These are phyloP conservation scores for Stichopus chloronotus DNA, from an alignment of 35 echinoderm and acorn worm genomes.

Conservation along the genomic window DNA sequence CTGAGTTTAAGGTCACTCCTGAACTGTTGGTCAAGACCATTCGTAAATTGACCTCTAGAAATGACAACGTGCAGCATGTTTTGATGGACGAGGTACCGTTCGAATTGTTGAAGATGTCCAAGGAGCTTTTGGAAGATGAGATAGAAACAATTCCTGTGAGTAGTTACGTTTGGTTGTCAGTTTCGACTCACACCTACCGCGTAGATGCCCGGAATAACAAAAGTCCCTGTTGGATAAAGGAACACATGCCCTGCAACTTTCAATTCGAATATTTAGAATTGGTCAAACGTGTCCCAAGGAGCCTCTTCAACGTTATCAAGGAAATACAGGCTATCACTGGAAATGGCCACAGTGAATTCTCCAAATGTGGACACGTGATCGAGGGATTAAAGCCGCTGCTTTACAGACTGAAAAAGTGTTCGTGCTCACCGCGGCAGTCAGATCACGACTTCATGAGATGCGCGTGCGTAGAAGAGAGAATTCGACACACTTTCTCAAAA, in stretches of 20 bases:
- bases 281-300: constrained; percentile 27
- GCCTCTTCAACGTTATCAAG: constrained; percentile 43
- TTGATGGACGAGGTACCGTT: constrained; percentile 56
- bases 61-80: background rate
- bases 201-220: constrained; percentile 6
- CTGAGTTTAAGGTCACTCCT: constrained; percentile 41
- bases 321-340: constrained; percentile 44
- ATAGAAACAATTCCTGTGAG: background rate
- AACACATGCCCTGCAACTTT: constrained; percentile 29
- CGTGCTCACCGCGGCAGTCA: background rate
- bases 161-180: constrained; percentile 36
- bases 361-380: constrained; percentile 52
- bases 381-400: constrained; percentile 47
- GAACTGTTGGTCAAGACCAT: constrained; percentile 35
- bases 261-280: constrained; percentile 38
- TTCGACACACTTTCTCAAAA: background rate
- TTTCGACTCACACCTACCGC: constrained; percentile 42
- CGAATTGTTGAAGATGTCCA: constrained; percentile 40
- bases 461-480: background rate
- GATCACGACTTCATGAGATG: constrained; percentile 32
- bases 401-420: background rate
- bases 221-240: constrained; percentile 35
- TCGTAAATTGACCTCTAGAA: background rate
- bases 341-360: constrained; percentile 30
- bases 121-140: constrained; percentile 10